Evolutionary conservation across 2,888 invertebrate species (phyloP).

Genomic region (Julus scandinavius): DNA sequence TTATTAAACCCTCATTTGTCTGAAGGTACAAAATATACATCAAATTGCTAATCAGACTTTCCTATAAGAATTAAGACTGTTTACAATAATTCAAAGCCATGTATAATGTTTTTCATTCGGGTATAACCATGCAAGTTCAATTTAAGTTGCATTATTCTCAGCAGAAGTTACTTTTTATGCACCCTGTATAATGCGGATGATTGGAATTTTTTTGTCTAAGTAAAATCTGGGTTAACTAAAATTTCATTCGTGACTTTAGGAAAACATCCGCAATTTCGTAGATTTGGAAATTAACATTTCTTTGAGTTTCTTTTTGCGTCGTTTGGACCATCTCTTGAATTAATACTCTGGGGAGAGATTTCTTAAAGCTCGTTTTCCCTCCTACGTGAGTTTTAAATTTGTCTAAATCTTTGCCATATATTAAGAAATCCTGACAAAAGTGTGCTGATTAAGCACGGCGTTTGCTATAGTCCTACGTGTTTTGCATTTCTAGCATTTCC

Average conservation of each 20-base stretch:
- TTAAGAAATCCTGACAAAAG: slow-evolving; percentile 39
- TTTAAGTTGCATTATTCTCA: too few relatives aligned
- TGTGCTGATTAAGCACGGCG: not conserved
- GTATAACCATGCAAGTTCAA: too few relatives aligned
- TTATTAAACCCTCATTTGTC: too few relatives aligned
- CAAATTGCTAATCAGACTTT: too few relatives aligned
- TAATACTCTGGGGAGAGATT: not conserved
- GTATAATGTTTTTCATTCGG: too few relatives aligned
- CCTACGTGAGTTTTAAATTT: slow-evolving; percentile 42
- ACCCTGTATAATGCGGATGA: not conserved
- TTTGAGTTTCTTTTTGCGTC: not conserved
- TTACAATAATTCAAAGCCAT: too few relatives aligned
- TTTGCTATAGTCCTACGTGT: not conserved
- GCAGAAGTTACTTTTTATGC: not conserved
- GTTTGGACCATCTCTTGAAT: not conserved
- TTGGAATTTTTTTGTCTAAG: not conserved
- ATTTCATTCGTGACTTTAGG: not conserved
- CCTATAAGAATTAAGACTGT: too few relatives aligned
- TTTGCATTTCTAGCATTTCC: not conserved
- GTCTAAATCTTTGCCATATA: slow-evolving; percentile 22
- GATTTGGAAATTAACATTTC: not conserved
- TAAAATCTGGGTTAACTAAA: not conserved
- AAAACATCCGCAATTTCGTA: not conserved
- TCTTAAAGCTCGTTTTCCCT: not conserved
- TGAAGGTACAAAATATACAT: too few relatives aligned